Conservation (phyloP, 2,888 invertebrate genomes). For the Onthophagus sagittarius region DNA sequence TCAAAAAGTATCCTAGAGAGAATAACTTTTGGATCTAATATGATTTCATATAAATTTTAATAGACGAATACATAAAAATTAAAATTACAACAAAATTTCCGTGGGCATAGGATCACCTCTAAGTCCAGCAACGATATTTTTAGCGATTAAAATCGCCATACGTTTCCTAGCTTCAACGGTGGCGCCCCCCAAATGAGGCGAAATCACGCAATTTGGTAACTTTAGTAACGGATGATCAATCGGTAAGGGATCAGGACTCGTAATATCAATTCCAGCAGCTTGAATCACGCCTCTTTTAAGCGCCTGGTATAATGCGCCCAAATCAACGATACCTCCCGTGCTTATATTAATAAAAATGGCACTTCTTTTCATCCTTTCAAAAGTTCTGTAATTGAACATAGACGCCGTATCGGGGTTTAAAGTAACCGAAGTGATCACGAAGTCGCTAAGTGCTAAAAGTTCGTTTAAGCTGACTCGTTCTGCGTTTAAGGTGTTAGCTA, state of each 20-base stretch:
- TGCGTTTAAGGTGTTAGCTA: background rate
- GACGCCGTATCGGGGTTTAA: slow-evolving; percentile 5
- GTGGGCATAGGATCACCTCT: slow-evolving; percentile 4
- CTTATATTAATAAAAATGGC: slow-evolving; percentile 4
- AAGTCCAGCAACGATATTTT: slow-evolving; percentile 7
- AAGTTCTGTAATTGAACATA: background rate
- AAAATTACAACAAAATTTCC: background rate
- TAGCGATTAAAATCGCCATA: background rate
- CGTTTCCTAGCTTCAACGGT: background rate
- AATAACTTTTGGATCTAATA: too few relatives aligned
- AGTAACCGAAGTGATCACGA: slow-evolving; percentile 6
- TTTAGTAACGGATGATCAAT: background rate
- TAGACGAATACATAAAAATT: too few relatives aligned
- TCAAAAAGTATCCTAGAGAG: too few relatives aligned
- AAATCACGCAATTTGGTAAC: background rate
- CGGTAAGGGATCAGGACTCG: background rate
- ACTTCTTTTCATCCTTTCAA: background rate
- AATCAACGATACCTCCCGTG: background rate
- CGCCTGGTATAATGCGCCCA: background rate
- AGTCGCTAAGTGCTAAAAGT: slow-evolving; percentile 4
- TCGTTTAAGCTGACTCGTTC: slow-evolving; percentile 1
- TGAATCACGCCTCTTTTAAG: background rate
- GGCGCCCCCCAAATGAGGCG: background rate
- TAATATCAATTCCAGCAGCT: slow-evolving; percentile 5
- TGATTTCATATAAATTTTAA: too few relatives aligned